Base-by-base conservation (phyloP, 2,888 invertebrate genomes). In the Chymomyza caudatula region DNA sequence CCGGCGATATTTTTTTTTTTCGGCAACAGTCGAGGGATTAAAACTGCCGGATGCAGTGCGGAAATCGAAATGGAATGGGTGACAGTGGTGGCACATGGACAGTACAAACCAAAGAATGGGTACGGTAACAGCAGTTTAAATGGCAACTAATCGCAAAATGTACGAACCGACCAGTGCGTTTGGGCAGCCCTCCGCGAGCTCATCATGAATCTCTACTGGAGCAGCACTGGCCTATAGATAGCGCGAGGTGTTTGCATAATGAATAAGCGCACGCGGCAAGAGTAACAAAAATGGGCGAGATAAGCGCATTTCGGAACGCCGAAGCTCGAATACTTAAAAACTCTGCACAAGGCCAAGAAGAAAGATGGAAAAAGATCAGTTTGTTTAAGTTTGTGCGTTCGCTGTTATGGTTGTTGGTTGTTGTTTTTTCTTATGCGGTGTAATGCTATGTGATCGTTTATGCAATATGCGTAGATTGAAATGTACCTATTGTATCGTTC, bases 241-340 rank as follows among this genome's bases (percentile, higher is more conserved):
- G 71, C 55, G 71, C 65, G 71, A 83, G 85, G 83, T 83, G 85
- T 85, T 85, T 82, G 80, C 83, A 85, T 85, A 82, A 82, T 85
- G 83, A 85, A 82, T 83, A 76, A 75, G 69, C 72, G 59, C 15
- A 37, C 29, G 56, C 69, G 64, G 43, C 6, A 47, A 47, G 17
- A 11, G 51, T 20, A 20, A 37, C 11, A 37, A 37, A 37, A 37
- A 4, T 11, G 29, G 11, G 29, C 1, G 29, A 11, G 29, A 11
- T 2, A 37, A 37, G 29, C 5, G 8, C 11, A 2, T 37, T 53
- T 23, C 22, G 13, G 13, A 53, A 23, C 11, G 13, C 23, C 20
- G n/a, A 20, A n/a, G 37, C 25, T 17, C 29, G 5, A 5, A 54
- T 25, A 29, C 54, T 15, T 15, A 54, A 8, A n/a, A n/a, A n/a